These are phyloP conservation scores for Lamproptera curius DNA, from an alignment of 2,888 invertebrate genomes.

Conservation along the genomic window DNA sequence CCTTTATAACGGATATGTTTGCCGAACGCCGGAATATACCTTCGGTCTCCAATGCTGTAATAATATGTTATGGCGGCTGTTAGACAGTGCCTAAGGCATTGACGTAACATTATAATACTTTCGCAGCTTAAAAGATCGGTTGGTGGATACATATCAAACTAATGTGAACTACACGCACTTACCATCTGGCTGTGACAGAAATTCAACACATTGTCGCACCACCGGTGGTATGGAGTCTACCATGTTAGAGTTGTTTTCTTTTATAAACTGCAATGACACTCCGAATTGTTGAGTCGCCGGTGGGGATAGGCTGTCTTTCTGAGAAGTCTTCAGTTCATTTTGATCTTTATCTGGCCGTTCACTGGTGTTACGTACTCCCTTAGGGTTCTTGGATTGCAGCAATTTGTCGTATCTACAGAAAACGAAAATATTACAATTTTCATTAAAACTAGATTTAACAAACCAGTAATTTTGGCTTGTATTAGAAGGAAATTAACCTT, in stretches of 20 bases:
- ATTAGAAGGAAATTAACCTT: too few relatives aligned
- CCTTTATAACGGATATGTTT: slow-evolving; percentile 88
- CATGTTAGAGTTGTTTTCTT: slow-evolving; percentile 86
- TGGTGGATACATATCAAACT: too few relatives aligned
- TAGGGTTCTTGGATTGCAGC: slow-evolving; percentile 79
- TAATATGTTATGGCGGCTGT: not conserved
- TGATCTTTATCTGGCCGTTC: slow-evolving; percentile 17
- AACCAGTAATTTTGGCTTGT: too few relatives aligned
- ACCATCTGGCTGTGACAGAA: slow-evolving; percentile 93
- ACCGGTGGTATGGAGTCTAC: slow-evolving; percentile 94
- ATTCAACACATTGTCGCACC: slow-evolving; percentile 93
- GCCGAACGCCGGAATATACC: slow-evolving; percentile 97
- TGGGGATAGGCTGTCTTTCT: slow-evolving; percentile 41
- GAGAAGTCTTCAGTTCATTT: slow-evolving; percentile 25
- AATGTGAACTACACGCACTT: too few relatives aligned
- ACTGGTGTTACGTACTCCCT: slow-evolving; percentile 41
- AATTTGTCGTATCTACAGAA: slow-evolving; percentile 85
- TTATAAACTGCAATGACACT: slow-evolving; percentile 94
- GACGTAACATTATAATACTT: too few relatives aligned
- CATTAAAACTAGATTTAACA: too few relatives aligned
- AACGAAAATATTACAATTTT: too few relatives aligned
- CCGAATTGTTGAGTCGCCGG: slow-evolving; percentile 95
- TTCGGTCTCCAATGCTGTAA: slow-evolving; percentile 92
- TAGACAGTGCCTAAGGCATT: too few relatives aligned
- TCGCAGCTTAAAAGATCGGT: too few relatives aligned